Evolutionary conservation across 1,140 invertebrate species (phyloP).

Genomic region (Heliconius congener): DNA sequence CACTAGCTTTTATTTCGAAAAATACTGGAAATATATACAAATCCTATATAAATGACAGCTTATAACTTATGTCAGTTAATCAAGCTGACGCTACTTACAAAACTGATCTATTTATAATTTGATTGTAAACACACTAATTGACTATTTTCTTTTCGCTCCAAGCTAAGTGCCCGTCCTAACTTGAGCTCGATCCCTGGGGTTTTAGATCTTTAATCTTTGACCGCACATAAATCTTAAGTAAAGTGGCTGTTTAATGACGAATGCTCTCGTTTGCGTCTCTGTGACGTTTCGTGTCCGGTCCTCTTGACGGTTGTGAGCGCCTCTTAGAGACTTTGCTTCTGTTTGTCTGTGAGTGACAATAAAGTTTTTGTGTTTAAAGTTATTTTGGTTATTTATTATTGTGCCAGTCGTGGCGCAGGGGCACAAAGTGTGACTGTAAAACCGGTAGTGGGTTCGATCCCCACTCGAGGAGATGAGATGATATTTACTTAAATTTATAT

Average conservation of each 20-base stretch:
- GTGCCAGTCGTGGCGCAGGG: too few relatives aligned
- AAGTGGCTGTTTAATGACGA: conserved; percentile 28
- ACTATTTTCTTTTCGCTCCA: background rate
- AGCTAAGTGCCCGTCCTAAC: background rate
- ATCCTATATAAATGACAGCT: too few relatives aligned
- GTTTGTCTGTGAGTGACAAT: background rate
- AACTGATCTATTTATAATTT: conserved; percentile 2
- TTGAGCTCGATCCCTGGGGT: conserved; percentile 2
- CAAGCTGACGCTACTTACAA: background rate
- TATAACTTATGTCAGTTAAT: background rate
- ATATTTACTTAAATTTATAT: too few relatives aligned
- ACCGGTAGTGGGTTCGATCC: too few relatives aligned
- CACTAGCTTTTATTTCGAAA: too few relatives aligned
- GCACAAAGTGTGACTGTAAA: too few relatives aligned
- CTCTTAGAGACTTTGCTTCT: background rate
- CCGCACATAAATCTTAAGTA: conserved; percentile 26
- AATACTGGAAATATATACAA: too few relatives aligned
- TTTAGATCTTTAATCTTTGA: conserved; percentile 29
- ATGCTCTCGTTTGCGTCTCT: conserved; percentile 6
- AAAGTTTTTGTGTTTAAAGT: background rate
- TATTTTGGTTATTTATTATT: background rate
- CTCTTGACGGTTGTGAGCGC: background rate
- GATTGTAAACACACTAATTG: background rate
- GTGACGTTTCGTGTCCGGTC: conserved; percentile 24
- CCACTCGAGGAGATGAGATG: too few relatives aligned